These are phyloP conservation scores for Melieria picta DNA, from an alignment of 2,888 invertebrate genomes.

Conservation along the genomic window DNA sequence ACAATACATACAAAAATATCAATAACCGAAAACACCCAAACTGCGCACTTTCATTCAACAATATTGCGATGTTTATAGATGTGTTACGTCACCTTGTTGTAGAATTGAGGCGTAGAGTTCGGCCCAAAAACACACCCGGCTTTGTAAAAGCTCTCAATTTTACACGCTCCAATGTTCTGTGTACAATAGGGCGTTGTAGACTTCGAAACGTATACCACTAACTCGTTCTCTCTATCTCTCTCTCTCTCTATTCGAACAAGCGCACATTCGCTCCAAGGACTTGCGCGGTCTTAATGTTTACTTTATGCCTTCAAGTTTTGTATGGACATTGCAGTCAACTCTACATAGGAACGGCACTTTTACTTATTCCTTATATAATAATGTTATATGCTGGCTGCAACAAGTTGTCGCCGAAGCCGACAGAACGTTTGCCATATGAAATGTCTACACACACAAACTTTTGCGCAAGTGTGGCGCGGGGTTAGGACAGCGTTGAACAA, in stretches of 20 bases:
- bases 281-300: conserved; percentile 22
- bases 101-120: not conserved
- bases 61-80: too few relatives aligned
- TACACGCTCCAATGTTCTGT: not conserved
- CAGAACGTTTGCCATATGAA: conserved; percentile 31
- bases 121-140: conserved; percentile 38
- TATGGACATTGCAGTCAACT: not conserved
- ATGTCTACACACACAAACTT: too few relatives aligned
- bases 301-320: conserved; percentile 5
- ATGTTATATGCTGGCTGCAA: conserved; percentile 36
- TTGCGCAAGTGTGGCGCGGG: not conserved
- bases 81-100: conserved; percentile 53
- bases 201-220: too few relatives aligned
- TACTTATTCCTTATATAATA: not conserved
- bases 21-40: too few relatives aligned
- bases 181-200: not conserved
- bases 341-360: not conserved
- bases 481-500: not conserved
- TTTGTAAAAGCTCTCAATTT: not conserved
- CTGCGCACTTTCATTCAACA: too few relatives aligned
- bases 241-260: not conserved
- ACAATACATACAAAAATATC: too few relatives aligned
- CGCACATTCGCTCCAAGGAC: not conserved
- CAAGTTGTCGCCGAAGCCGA: conserved; percentile 46
- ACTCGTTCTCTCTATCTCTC: not conserved